These are phyloP conservation scores for Kuschelorhynchus macadamiae DNA, from an alignment of 2,888 invertebrate species.

Conservation along the genomic window DNA sequence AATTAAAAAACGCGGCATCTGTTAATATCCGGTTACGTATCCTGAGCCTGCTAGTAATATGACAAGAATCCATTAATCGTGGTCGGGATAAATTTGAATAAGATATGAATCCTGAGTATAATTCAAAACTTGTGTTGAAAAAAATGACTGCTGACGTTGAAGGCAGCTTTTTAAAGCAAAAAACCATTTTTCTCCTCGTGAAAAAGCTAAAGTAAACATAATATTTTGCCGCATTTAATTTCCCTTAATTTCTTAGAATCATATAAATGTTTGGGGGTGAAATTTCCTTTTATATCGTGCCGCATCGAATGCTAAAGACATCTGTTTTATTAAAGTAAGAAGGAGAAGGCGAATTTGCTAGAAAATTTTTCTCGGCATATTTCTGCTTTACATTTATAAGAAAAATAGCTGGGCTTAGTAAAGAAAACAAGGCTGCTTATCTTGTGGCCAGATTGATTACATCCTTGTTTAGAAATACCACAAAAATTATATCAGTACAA, in stretches of 20 bases:
- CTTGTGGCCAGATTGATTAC: too few relatives aligned
- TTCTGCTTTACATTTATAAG: too few relatives aligned
- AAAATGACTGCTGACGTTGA: conserved; percentile 18
- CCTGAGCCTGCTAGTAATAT: conserved; percentile 32
- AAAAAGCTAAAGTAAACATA: conserved; percentile 25
- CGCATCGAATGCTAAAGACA: too few relatives aligned
- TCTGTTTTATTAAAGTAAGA: too few relatives aligned
- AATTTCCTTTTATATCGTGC: too few relatives aligned
- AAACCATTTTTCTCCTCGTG: conserved; percentile 32
- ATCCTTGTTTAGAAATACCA: too few relatives aligned
- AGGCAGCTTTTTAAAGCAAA: conserved; percentile 29
- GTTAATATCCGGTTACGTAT: conserved; percentile 47
- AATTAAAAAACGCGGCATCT: conserved; percentile 39
- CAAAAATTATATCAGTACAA: too few relatives aligned
- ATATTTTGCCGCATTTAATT: conserved; percentile 25
- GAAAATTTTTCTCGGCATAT: too few relatives aligned
- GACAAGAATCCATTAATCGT: conserved; percentile 48
- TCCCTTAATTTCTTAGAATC: not conserved
- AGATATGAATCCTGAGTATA: conserved; percentile 33
- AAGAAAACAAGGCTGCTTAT: too few relatives aligned
- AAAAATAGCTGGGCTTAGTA: too few relatives aligned
- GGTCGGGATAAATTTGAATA: conserved; percentile 40
- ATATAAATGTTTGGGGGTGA: not conserved
- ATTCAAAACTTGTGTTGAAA: conserved; percentile 36
- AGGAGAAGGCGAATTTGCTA: too few relatives aligned